Evolutionary conservation across 2,797 vertebrate species (phyloP).

Genomic region (Thalassophryne amazonica): DNA sequence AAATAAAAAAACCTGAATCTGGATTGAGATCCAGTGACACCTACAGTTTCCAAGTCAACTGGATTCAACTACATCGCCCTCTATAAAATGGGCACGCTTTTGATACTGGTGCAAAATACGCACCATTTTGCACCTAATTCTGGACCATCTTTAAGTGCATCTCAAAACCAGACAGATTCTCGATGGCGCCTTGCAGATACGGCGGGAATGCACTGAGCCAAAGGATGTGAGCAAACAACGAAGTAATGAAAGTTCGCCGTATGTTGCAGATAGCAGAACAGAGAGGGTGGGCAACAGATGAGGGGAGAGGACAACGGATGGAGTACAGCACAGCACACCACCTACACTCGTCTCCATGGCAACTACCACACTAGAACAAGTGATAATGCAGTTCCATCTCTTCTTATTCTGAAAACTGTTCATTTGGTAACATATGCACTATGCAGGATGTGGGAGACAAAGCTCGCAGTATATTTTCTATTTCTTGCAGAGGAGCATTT

Average conservation of each 20-base stretch:
- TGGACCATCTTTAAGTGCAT: no score
- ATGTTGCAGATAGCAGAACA: conserved; percentile 65
- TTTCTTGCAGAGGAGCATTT: conserved; percentile 21
- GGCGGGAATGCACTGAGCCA: not conserved
- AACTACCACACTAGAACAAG: conserved; percentile 74
- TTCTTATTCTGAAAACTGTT: conserved; percentile 66
- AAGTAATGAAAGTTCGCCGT: conserved; percentile 53
- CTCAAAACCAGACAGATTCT: not conserved
- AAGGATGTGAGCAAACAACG: conserved; percentile 14
- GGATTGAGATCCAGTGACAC: no score
- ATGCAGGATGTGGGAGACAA: conserved; percentile 65
- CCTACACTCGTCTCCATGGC: conserved; percentile 78
- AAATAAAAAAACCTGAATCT: no score
- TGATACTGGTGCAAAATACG: no score
- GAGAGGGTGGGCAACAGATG: conserved; percentile 59
- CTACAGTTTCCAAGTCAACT: no score
- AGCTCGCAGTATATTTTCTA: conserved; percentile 34
- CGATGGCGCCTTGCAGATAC: not conserved
- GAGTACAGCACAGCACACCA: conserved; percentile 73
- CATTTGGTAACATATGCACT: conserved; percentile 59
- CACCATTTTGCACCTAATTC: no score
- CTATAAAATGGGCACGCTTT: no score
- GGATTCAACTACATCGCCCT: no score
- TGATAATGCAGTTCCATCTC: conserved; percentile 68
- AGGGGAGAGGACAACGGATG: conserved; percentile 64